Base-by-base conservation (phyloP, 2,797 vertebrate species). In the Anabas testudineus region DNA sequence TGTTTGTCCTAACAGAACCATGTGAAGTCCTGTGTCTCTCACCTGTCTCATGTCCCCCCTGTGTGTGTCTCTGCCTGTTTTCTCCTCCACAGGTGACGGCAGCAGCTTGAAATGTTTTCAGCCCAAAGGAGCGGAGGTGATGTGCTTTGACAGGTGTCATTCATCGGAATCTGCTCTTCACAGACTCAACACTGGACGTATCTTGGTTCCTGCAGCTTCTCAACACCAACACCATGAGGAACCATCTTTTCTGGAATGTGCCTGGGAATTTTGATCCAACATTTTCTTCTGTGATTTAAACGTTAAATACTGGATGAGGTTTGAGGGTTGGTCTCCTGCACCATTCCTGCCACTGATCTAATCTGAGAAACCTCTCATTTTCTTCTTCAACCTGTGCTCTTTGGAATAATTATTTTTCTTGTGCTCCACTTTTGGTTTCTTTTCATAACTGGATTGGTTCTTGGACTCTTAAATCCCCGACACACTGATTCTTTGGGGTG, bases 31-130 rank as follows among this genome's bases (percentile, higher is more conserved):
- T 19, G 32, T 37, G 18, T 22, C 39, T 47, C 10, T 47, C 37
- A 36, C 30, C 16, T 56, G 21, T 48, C 62, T 56, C 10, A 36
- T 36, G 2, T 42, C 32, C 32, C 32, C 16, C 12, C 7, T 39
- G 4, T 52, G 9, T 18, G n/a, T n/a, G n/a, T n/a, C n/a, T n/a
- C n/a, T n/a, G 5, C 76, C 3, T 22, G 16, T 60, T 21, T 76
- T 65, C 22, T 57, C 19, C 58, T 28, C 51, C 68, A 34, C 24
- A 75, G 78, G 63, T 26, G 45, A 48, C 53, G 55, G 53, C 1
- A 18, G 56, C 46, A 30, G 59, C 16, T 48, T 7, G 32, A 52
- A 53, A 37, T 21, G 41, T 7, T 55, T 36, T 13, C 60, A 18
- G 71, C 19, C 45, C n/a, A 10, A 21, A 60, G 15, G 39, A 77